Evolutionary conservation across 2,113 vertebrate species (phyloP).

Genomic region (Herpailurus yagouaroundi): DNA sequence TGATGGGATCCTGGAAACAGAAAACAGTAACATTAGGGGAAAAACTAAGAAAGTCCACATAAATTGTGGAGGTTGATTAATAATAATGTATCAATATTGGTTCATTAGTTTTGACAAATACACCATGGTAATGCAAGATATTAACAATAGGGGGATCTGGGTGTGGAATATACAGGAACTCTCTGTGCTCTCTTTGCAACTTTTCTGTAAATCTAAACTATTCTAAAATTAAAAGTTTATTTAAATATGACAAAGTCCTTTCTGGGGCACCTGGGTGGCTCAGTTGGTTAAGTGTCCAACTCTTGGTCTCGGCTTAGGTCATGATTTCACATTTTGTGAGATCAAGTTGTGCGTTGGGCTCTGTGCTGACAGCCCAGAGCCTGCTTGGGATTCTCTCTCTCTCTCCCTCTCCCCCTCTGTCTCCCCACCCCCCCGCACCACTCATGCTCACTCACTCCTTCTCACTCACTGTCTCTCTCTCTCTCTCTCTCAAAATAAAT

Average conservation of each 20-base stretch:
- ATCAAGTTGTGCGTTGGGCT: too few species aligned
- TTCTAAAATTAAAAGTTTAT: background rate
- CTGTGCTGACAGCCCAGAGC: too few species aligned
- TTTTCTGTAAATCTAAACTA: background rate
- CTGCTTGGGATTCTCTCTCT: too few species aligned
- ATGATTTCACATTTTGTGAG: too few species aligned
- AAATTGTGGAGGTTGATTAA: background rate
- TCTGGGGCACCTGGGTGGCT: too few species aligned
- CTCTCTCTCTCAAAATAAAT: too few species aligned
- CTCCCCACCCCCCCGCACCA: rapidly evolving
- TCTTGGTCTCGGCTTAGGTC: too few species aligned
- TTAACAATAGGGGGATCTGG: background rate
- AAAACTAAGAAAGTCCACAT: background rate
- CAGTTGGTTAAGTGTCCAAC: too few species aligned
- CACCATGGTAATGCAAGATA: background rate
- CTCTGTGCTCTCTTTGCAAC: background rate
- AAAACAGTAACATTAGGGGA: background rate
- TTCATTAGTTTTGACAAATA: background rate
- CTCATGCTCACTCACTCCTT: too few species aligned
- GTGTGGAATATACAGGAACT: background rate
- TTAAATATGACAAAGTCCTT: background rate
- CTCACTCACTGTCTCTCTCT: too few species aligned
- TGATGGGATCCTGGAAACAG: background rate
- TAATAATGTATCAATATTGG: background rate
- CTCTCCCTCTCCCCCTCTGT: too few species aligned